A percentile compares a stretch with the other conserved stretches of the same genome.
These are phyloP conservation scores for Trichomycterus rosablanca DNA, from an alignment of 2,113 vertebrate species.

Conservation along the genomic window DNA sequence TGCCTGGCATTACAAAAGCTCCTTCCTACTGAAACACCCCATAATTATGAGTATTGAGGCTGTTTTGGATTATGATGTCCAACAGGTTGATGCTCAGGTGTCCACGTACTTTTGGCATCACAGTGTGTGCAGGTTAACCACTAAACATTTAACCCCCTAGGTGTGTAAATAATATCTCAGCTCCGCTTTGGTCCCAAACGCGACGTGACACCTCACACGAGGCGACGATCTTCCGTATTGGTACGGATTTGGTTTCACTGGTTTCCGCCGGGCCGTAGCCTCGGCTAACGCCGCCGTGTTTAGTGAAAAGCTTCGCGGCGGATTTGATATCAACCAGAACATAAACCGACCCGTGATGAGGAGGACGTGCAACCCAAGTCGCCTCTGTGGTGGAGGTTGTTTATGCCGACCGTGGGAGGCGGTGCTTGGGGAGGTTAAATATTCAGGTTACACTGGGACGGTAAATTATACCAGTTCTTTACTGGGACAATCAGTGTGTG, in stretches of 20 bases:
- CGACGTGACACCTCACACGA: neutral
- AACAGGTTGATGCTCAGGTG: too few species aligned
- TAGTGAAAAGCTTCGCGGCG: conserved; percentile 13
- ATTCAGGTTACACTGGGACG: conserved; percentile 2
- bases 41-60: too few species aligned
- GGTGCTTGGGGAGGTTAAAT: neutral
- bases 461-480: neutral
- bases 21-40: too few species aligned
- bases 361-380: conserved; percentile 28
- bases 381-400: neutral
- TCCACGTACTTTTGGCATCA: too few species aligned
- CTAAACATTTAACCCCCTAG: neutral
- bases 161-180: too few species aligned
- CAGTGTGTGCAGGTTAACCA: too few species aligned
- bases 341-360: neutral
- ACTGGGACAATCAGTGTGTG: too few species aligned
- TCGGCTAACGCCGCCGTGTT: neutral
- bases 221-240: neutral
- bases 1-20: too few species aligned
- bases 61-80: too few species aligned
- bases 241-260: conserved; percentile 9
- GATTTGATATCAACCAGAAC: conserved; percentile 15
- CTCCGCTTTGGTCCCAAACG: neutral
- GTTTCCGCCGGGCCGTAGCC: neutral
- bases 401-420: neutral